Evolutionary conservation across 2,888 invertebrate species (phyloP), one percentile per base, ranked within the genome.

Genomic region (Lasioglossum pauxillum): DNA sequence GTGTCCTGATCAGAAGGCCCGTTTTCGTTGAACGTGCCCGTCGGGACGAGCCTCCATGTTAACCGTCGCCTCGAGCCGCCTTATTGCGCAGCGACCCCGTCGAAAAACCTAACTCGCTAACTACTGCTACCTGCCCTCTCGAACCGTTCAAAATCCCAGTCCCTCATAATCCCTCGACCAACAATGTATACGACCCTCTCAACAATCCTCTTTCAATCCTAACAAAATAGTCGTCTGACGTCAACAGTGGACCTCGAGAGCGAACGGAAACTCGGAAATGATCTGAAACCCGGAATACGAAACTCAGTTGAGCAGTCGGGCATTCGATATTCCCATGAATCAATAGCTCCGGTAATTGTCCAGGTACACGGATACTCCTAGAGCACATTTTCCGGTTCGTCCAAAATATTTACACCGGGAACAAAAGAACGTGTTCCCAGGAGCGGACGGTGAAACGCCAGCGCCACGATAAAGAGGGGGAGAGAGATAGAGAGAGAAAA

Each of bases 1-100:
- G 71, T 38, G 49, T 72, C 27, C 67, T 72, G 80, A 84, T 82
- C 80, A 75, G 78, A 86, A 81, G 71, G 76, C 73, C 83, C 46
- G 79, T 38, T 38, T 67, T 84, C 71, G 57, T 76, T 77, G 82
- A 78, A 77, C 77, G 75, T 85, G 83, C 80, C 80, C 88, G 89
- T 85, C 86, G 86, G 88, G 75, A 82, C 75, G 31, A 85, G 87
- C 90, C 90, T 78, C 90, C 90, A 89, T 90, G 78, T 90, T 89
- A 90, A 69, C 87, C 82, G 83, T 87, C 79, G 89, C 84, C 80
- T 80, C 86, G 78, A 82, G 83, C 75, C 82, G 87, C 75, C 85
- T 87, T 90, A 90, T 90, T 90, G 90, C 90, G 90, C 90, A 90
- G 90, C 82, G 75, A 88, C 84, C 72, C 67, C 72, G 74, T 49